Evolutionary conservation across 2,888 invertebrate species (phyloP), one percentile per base, ranked within the genome.

Genomic region (Dicranocentrus wangi): DNA sequence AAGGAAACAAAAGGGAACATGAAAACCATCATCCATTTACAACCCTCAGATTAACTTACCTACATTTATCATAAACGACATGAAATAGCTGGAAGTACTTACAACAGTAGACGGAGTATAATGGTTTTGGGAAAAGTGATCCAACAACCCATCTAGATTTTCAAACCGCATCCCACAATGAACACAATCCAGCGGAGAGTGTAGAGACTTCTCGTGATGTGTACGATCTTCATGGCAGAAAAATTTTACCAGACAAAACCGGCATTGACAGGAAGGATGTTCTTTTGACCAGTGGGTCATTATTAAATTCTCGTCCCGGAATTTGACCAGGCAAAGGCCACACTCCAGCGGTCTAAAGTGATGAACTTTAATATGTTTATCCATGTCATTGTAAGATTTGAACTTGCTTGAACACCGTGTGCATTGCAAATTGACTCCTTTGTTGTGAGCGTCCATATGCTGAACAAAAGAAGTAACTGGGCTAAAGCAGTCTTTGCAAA

Each of bases 201-300:
- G 81, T 1, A 81, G 32, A 2, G 63, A 47, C 25, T 70, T 75
- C 81, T 75, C 70, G 17, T 81, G 81, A 19, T 63, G 55, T 0
- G 75, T 75, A 2, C 75, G 32, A 25, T 81, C 81, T 65, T 81
- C 81, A 32, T 75, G 65, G 2, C 75, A 69, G 17, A 81, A 81
- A 32, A 75, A 81, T 19, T 81, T 81, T 15, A 75, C 32, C 55
- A 63, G 43, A 28, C 81, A 81, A 3, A 81, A 15, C 1, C 81
- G 75, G 25, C 81, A 81, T 19, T 81, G 81, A 51, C 75, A 81
- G 1, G 81, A 75, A 1, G 81, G 81, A 47, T 81, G 81, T 15
- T 32, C 8, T 17, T 65, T 61, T 1, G 70, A 43, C 81, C 81
- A 81, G 43, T 81, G 81, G 0, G 55, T 10, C 75, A 81, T 75